Evolutionary conservation across 1,140 invertebrate genomes (phyloP), one percentile per base, ranked within the genome.

Genomic region (Dendrolimus kikuchii): DNA sequence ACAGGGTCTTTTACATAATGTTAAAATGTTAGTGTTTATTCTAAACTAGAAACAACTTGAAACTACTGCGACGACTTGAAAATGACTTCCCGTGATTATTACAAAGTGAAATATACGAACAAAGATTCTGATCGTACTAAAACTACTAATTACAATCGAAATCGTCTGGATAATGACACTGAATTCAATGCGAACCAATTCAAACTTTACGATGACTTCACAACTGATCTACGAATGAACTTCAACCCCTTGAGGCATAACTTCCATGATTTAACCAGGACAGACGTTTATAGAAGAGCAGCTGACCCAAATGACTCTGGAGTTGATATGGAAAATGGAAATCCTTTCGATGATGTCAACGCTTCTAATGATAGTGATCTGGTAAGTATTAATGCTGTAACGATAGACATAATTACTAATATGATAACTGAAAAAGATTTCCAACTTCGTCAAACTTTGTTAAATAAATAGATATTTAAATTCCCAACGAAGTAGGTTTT

Each of bases 151-250:
- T 47, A 65, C 52, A 71, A 62, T 48, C 68, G 61, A 54, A 73
- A 78, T 41, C 56, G 74, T 0, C 67, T 86, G 52, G 83, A 86
- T 59, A 86, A 86, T 65, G 83, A 81, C 36, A 79, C 81, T 2
- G 83, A 84, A 53, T 80, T 83, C 68, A 86, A 86, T 58, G 81
- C 83, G 41, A 86, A 86, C 62, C 74, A 79, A 61, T 86, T 81
- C 68, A 84, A 81, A 63, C 60, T 86, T 23, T 86, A 70, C 74
- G 83, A 86, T 51, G 83, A 84, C 60, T 84, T 86, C 66, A 74
- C 76, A 2, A 76, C 78, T 8, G 81, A 83, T 44, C 63, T 81
- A 5, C 68, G 79, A 38, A 80, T 82, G 48, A 77, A 71, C 59
- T 86, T 79, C 68, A 82, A 75, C 55, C 66, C 73, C 0, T 55